Percentiles rank a stretch among this genome's conserved stretches.
These are phyloP conservation scores for Acanthosepion pharaonis DNA, from an alignment of 2,888 invertebrate genomes.

Conservation along the genomic window DNA sequence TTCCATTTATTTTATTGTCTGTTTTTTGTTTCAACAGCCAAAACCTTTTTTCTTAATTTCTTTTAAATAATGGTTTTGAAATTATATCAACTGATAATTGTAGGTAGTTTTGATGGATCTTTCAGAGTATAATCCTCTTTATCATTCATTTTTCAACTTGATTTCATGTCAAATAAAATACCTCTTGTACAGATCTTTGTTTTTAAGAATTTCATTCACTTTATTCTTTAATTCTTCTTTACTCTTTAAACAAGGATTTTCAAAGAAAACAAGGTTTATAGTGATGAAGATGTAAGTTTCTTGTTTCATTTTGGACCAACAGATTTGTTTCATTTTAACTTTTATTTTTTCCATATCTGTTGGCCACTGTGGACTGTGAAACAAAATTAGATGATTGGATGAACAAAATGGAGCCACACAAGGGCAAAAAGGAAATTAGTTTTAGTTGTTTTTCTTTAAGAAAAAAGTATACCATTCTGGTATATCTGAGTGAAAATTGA, in stretches of 20 bases:
- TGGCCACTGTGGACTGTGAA: neutral
- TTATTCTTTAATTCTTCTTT: neutral
- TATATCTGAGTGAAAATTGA: neutral
- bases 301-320: neutral
- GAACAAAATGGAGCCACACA: slow-evolving; percentile 10
- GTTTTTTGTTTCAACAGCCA: neutral
- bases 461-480: neutral
- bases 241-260: neutral
- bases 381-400: neutral
- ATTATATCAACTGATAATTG: neutral
- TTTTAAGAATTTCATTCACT: neutral
- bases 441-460: neutral
- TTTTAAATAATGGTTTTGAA: neutral
- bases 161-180: neutral
- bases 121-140: neutral
- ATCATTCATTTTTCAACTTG: neutral
- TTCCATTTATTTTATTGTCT: neutral
- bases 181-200: neutral
- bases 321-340: neutral
- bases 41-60: neutral
- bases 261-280: slow-evolving; percentile 4
- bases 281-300: neutral
- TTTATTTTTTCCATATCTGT: neutral
- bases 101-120: neutral
- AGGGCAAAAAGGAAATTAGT: neutral